phyloP scores from a whole-genome alignment of 2,888 invertebrate genomes.

The Acanthopleura granulata region DNA sequence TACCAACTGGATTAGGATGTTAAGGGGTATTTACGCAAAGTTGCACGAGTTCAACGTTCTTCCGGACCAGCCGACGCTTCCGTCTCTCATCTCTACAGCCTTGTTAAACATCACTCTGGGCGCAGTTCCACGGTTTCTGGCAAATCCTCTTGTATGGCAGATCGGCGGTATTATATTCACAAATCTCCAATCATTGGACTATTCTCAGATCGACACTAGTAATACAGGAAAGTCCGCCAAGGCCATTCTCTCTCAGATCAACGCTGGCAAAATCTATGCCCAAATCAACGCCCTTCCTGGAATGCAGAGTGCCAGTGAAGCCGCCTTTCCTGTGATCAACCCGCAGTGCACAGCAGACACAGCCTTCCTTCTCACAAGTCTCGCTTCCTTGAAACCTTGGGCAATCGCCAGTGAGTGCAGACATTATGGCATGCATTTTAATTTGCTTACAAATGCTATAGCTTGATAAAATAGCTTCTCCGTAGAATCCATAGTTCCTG shows the following conservation, averaged over 20 bases:
- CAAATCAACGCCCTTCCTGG: not conserved
- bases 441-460: no score
- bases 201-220: not conserved
- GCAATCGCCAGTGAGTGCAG: not conserved
- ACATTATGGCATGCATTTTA: not conserved
- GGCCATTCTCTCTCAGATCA: not conserved
- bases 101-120: not conserved
- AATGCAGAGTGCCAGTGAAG: not conserved
- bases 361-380: not conserved
- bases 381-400: not conserved
- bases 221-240: not conserved
- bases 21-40: not conserved
- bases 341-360: not conserved
- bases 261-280: not conserved
- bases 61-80: not conserved
- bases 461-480: no score
- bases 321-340: not conserved
- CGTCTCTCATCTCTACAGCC: not conserved
- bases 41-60: not conserved
- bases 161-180: not conserved
- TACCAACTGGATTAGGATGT: not conserved
- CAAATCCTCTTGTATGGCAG: not conserved
- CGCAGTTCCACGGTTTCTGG: not conserved
- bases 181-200: not conserved
- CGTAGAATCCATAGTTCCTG: no score